These are phyloP conservation scores for Syngnathus scovelli DNA, from an alignment of 2,113 vertebrate genomes.

Conservation along the genomic window DNA sequence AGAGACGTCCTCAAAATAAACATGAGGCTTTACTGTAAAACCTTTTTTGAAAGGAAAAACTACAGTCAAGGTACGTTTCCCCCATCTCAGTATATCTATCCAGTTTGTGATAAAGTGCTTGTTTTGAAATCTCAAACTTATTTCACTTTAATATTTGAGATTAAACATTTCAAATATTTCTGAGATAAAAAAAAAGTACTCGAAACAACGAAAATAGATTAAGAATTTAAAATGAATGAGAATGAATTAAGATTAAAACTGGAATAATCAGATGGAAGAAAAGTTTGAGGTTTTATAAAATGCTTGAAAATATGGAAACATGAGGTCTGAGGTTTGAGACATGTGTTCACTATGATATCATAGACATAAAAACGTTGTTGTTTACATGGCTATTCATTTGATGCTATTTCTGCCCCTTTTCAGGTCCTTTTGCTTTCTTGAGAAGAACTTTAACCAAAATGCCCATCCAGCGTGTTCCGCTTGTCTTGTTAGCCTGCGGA, in stretches of 20 bases:
- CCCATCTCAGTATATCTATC: not conserved
- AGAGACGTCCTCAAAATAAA: not conserved
- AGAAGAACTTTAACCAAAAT: conserved; percentile 52
- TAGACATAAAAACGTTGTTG: conserved; percentile 1
- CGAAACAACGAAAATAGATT: not conserved
- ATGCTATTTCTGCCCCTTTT: conserved; percentile 7
- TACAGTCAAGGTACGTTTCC: not conserved
- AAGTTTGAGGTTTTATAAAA: not conserved
- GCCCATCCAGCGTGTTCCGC: conserved; percentile 75
- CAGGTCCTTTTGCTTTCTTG: conserved; percentile 34
- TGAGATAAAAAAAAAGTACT: not conserved
- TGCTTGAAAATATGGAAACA: not conserved
- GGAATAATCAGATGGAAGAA: not conserved
- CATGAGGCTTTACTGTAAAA: not conserved
- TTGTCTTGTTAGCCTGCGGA: conserved; percentile 83
- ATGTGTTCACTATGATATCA: not conserved
- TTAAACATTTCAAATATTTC: not conserved
- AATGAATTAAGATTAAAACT: not conserved
- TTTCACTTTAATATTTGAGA: not conserved
- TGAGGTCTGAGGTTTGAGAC: not conserved
- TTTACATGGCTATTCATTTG: not conserved
- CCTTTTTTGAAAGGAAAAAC: not conserved
- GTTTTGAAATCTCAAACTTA: not conserved
- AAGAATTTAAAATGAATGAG: not conserved
- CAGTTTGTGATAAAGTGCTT: not conserved